Conservation (phyloP, 2,888 invertebrate genomes). For the Drosophila borealis region DNA sequence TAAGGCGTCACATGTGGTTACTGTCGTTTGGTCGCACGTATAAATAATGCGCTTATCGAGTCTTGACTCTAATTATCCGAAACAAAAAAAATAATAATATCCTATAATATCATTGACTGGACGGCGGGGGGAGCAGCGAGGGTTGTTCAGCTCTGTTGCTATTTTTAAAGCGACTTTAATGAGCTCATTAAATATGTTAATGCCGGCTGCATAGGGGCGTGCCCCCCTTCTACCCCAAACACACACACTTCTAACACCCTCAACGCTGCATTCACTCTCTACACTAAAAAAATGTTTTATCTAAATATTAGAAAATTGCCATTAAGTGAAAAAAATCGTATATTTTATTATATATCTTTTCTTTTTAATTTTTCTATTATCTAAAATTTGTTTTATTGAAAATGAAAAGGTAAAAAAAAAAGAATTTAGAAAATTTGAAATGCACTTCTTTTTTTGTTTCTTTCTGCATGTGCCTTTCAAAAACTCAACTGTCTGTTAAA, state of each 20-base stretch:
- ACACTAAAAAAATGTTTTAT: no score
- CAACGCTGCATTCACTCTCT: neutral
- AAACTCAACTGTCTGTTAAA: slow-evolving; percentile 4
- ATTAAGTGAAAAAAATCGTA: no score
- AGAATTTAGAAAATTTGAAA: no score
- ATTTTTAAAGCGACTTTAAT: slow-evolving; percentile 44
- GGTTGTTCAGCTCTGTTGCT: slow-evolving; percentile 11
- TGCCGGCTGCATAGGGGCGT: slow-evolving; percentile 35
- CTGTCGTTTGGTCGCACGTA: slow-evolving; percentile 16
- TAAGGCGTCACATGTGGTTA: slow-evolving; percentile 51
- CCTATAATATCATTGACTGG: slow-evolving; percentile 14
- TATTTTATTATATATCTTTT: no score
- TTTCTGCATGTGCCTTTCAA: neutral
- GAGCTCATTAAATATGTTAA: slow-evolving; percentile 48
- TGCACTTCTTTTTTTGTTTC: no score
- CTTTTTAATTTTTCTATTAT: no score
- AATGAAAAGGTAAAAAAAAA: no score
- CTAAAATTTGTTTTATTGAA: no score
- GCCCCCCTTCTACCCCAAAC: neutral
- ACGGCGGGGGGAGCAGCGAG: neutral
- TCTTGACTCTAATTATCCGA: slow-evolving; percentile 50
- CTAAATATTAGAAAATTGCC: no score
- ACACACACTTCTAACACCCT: neutral
- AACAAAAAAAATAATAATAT: neutral
- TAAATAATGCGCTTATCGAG: slow-evolving; percentile 56